Base-by-base conservation (phyloP, 2,797 vertebrate species). In the Eulemur coronatus region DNA sequence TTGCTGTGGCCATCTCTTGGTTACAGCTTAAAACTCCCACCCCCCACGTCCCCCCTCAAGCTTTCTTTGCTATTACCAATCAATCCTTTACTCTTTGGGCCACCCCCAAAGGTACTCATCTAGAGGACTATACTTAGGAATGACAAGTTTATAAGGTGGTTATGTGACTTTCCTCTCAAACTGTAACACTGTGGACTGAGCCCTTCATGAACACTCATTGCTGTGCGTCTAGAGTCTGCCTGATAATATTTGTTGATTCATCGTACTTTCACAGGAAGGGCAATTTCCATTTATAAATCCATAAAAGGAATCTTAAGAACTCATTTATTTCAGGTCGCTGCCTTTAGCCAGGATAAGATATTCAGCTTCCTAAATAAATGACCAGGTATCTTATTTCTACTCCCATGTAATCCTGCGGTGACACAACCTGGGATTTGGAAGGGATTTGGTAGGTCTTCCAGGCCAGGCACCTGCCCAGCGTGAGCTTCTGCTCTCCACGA, bases 271-370 rank as follows among this genome's bases (percentile, higher is more conserved):
- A 85, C 13, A 35, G 69, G 69, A 87, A 96, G 70, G 50, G 30
- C 28, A 22, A 8, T 73, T 30, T 24, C n/a, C 67, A 38, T 35
- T 26, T 57, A 76, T 4, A 91, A 75, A 70, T n/a, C 84, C 84
- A 43, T 90, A 79, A 65, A 88, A 96, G 69, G 69, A 86, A 76
- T 46, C 69, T 52, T 35, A 89, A 70, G 82, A 91, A 72, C 70
- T 94, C 59, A 86, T 87, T 95, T 80, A 79, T 26, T 88, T 75
- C 3, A 4, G 90, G 38, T 20, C 84, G 69, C 70, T 93, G 57
- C 59, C 46, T 95, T 91, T 17, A 24, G 33, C 46, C 17, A 67
- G 70, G 69, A 33, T 81, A 84, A 81, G 35, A 30, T 35, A 57
- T 46, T 69, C 67, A 87, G 30, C 24, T 78, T 92, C 50, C 20